Evolutionary conservation across 2,888 invertebrate species (phyloP).

Genomic region (Conops quadrifasciatus): DNA sequence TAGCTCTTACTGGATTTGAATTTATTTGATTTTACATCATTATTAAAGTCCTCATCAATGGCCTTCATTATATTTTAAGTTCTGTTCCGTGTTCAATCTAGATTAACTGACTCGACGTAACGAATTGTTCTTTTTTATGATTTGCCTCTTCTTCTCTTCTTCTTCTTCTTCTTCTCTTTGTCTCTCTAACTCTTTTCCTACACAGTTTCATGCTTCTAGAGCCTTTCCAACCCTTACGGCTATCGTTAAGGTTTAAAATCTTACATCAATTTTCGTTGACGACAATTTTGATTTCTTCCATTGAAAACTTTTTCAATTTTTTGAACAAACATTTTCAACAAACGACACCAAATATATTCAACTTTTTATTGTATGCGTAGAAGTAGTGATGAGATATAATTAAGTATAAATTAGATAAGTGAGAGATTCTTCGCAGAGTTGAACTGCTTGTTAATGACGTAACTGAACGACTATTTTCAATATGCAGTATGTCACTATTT

Average conservation of each 20-base stretch:
- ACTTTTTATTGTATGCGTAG: background rate
- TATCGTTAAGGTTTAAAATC: conserved; percentile 24
- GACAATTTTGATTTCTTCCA: conserved; percentile 43
- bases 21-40: background rate
- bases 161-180: background rate
- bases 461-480: no score
- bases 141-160: background rate
- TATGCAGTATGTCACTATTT: no score
- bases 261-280: conserved; percentile 41
- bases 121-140: background rate
- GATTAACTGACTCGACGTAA: no score
- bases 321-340: conserved; percentile 9
- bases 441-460: no score
- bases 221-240: background rate
- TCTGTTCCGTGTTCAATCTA: no score
- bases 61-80: no score
- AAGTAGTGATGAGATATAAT: background rate
- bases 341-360: background rate
- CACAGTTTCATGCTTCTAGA: no score
- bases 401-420: background rate
- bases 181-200: no score
- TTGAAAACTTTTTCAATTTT: conserved; percentile 36
- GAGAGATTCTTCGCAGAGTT: no score
- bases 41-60: no score
- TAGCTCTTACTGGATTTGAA: background rate